Base-by-base conservation (phyloP, 2,113 vertebrate species). In the Formicarius rufipectus region DNA sequence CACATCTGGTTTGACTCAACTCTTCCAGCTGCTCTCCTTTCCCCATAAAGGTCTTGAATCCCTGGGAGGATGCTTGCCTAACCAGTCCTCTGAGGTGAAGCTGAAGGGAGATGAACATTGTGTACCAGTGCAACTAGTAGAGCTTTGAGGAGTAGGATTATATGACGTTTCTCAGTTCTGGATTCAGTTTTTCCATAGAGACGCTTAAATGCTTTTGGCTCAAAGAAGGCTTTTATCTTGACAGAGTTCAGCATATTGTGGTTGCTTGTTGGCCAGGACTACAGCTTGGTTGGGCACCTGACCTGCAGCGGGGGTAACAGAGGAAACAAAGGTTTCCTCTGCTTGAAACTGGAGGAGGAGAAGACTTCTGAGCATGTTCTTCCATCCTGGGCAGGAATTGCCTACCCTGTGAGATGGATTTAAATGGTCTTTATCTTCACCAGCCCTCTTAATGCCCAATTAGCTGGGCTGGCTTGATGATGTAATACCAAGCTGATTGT, bases 1-100 rank as follows among this genome's bases (percentile, higher is more conserved):
- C 87, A 95, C 97, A 98, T 98, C 97, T 98, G 97, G 89, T 97
- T 98, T 96, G 76, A 97, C 89, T 98, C 95, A 98, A 15, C 10
- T 85, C 74, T 83, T 92, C 40, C 90, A 91, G 53, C 59, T 88
- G 21, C 69, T 89, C 68, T 87, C 30, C 71, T 96, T 90, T 97
- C 93, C 82, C 96, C 87, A 74, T 96, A 95, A 98, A 97, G 92
- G 73, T 90, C 95, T 97, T 87, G 88, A 95, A 95, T 97, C 93
- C 96, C 91, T 95, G 73, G 62, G 96, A 97, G 95, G 87, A 59
- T 59, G 50, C 96, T 92, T 97, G 91, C 93, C 93, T 95, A 89
- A 96, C 96, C 37, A 68, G 42, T 50, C 59, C 86, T 96, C 89
- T 79, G 96, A 97, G 96, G 96, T 97, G 96, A 97, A 98, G 94